Evolutionary conservation across 2,888 invertebrate species (phyloP).

Genomic region (Papilio protenor): DNA sequence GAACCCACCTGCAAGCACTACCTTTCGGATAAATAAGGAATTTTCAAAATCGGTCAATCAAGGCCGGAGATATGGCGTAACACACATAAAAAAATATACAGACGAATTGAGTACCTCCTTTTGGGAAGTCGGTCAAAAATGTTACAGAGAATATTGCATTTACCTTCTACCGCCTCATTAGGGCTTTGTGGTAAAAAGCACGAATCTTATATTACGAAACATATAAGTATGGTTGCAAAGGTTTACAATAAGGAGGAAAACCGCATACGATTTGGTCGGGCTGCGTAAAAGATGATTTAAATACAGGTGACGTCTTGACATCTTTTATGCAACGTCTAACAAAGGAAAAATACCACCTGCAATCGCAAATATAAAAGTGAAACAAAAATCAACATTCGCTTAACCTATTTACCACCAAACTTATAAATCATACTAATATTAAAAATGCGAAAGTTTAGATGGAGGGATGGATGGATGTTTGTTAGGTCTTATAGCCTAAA

Average conservation of each 20-base stretch:
- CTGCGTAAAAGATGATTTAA: neutral
- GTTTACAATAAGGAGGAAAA: conserved; percentile 13
- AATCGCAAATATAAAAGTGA: neutral
- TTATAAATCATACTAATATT: too few species aligned
- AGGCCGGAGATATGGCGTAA: too few species aligned
- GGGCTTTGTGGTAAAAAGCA: conserved; percentile 2
- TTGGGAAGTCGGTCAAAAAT: neutral
- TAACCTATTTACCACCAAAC: too few species aligned
- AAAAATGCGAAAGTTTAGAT: too few species aligned
- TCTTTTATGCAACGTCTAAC: neutral
- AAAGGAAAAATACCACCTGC: neutral
- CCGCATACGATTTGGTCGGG: conserved; percentile 1
- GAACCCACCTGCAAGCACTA: too few species aligned
- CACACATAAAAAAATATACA: too few species aligned
- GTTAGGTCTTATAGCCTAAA: too few species aligned
- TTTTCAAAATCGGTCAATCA: too few species aligned
- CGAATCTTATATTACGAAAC: conserved; percentile 2
- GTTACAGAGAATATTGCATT: neutral
- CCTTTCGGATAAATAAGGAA: too few species aligned
- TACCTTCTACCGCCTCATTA: conserved; percentile 18
- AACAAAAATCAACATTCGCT: neutral
- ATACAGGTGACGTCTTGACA: neutral
- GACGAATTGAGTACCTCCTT: too few species aligned
- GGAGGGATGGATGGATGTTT: too few species aligned
- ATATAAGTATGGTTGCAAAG: neutral